Base-by-base conservation (phyloP, 2,888 invertebrate genomes). In the Latheticus oryzae region DNA sequence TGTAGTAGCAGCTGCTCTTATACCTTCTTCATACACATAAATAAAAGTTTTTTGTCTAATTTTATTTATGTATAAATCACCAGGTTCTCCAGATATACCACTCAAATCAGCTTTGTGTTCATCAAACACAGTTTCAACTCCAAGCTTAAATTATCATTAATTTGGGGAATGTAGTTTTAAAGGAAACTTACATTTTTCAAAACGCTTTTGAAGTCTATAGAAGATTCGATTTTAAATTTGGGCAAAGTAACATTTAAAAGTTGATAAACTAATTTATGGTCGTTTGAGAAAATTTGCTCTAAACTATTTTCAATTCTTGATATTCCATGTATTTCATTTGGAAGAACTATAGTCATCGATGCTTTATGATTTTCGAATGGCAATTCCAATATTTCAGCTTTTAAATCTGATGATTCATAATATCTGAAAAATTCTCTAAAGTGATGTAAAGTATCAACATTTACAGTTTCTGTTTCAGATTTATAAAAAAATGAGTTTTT, bases 1-100 rank as follows among this genome's bases (percentile, higher is more conserved):
- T 3, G 71, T 70, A 11, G 71, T 69, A 7, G 72, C 72, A 3
- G 70, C 72, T 7, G 73, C 72, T 58, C 70, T 70, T 23, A 48
- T 15, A 2, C 48, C 48, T n/a, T 7, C 9, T 35, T 35, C 48
- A 8, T 7, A 3, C 1, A 48, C 12, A 13, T 35, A 9, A 24
- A 48, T 23, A 17, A 23, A 48, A 24, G 35, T 35, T 16, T 48
- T 48, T 12, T 48, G 48, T 2, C 4, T 5, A 5, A 48, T 8
- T 15, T 24, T 15, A 35, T 19, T 23, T n/a, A 48, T 23, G 3
- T 16, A n/a, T 2, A 48, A 19, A 15, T 35, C 48, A 2, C 35
- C 24, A 8, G 5, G 9, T 3, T 15, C n/a, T 5, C 19, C 33
- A 11, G 26, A 15, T 9, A 48, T 23, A 40, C 32, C n/a, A 52